Base-by-base conservation (phyloP, 2,113 vertebrate genomes). In the Amblyopsis rosae region DNA sequence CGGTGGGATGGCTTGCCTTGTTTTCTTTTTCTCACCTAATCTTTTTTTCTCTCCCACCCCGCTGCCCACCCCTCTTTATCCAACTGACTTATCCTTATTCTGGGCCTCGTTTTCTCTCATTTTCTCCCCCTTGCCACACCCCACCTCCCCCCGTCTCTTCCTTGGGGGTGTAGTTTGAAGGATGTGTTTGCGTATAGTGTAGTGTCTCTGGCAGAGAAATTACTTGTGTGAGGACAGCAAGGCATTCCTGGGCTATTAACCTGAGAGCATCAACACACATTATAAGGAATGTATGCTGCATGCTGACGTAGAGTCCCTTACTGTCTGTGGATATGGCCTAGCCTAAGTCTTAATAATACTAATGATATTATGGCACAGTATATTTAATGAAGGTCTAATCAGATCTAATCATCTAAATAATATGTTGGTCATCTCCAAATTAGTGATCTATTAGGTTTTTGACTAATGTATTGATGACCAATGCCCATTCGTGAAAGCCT, bases 191-290 rank as follows among this genome's bases (percentile, higher is more conserved):
- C 8, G 9, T 32, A 58, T 33, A 26, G 26, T 26, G 26, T 26
- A 26, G 55, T 17, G 49, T 16, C 81, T 77, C 72, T 80, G 79
- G 82, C 82, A 76, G 50, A 80, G 72, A 81, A 86, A 85, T 73
- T 61, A 76, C 83, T 82, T 79, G 65, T 68, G 57, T 26, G 26
- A 80, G 78, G 83, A 79, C 80, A 90, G 89, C 81, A 87, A 91
- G 77, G 83, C 83, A 88, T 90, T 88, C 74, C 77, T 85, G 75
- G 70, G 84, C 69, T 80, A 83, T 87, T 86, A 90, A 85, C 88
- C 86, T 89, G 60, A 66, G 60, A 72, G 76, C 59, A 55, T 80
- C 76, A 70, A 68, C 53, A 62, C 67, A 71, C 66, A 72, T 77
- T 80, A 66, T 72, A 64, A 81, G 60, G 76, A 78, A 77, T 80